phyloP scores from a whole-genome alignment of 1,140 invertebrate genomes.

The Drosophila repletoides region DNA sequence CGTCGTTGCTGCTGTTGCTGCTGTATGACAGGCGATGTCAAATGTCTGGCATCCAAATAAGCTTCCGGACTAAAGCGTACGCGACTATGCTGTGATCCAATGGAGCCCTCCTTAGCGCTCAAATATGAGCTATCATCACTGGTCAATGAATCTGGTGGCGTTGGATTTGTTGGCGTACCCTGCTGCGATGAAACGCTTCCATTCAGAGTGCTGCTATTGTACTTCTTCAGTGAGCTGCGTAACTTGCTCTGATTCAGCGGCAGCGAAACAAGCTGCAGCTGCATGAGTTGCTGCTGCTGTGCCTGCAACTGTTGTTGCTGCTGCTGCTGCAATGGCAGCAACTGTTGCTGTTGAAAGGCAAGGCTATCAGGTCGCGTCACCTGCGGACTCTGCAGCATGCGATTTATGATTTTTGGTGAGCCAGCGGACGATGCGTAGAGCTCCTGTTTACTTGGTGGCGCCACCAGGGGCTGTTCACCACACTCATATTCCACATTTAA shows the following conservation, averaged over 20 bases:
- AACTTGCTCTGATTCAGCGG: slow-evolving; percentile 54
- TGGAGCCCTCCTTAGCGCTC: slow-evolving; percentile 89
- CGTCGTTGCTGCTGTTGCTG: slow-evolving; percentile 45
- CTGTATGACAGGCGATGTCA: slow-evolving; percentile 53
- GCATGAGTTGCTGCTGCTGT: slow-evolving; percentile 3
- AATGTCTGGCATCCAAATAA: slow-evolving; percentile 82
- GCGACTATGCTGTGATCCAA: slow-evolving; percentile 85
- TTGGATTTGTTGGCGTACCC: slow-evolving; percentile 91
- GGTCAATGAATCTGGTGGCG: slow-evolving; percentile 91
- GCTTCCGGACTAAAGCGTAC: slow-evolving; percentile 92
- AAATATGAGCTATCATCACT: slow-evolving; percentile 93
- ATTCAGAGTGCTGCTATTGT: slow-evolving; percentile 47
- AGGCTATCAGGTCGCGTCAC: too few relatives aligned
- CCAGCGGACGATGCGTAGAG: too few relatives aligned
- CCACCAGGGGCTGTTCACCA: slow-evolving; percentile 5
- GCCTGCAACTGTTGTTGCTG: background rate
- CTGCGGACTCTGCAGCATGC: background rate
- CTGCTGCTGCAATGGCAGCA: background rate
- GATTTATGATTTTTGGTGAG: too few relatives aligned
- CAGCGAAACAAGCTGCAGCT: slow-evolving; percentile 7
- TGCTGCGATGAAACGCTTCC: slow-evolving; percentile 69
- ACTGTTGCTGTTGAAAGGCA: background rate
- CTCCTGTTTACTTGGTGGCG: too few relatives aligned
- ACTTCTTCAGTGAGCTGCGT: slow-evolving; percentile 58
- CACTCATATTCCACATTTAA: slow-evolving; percentile 55